Percentiles rank a stretch among this genome's conserved stretches.
Conservation (phyloP, 92 coral and sea anemone genomes). For the Paragorgia papillata region DNA sequence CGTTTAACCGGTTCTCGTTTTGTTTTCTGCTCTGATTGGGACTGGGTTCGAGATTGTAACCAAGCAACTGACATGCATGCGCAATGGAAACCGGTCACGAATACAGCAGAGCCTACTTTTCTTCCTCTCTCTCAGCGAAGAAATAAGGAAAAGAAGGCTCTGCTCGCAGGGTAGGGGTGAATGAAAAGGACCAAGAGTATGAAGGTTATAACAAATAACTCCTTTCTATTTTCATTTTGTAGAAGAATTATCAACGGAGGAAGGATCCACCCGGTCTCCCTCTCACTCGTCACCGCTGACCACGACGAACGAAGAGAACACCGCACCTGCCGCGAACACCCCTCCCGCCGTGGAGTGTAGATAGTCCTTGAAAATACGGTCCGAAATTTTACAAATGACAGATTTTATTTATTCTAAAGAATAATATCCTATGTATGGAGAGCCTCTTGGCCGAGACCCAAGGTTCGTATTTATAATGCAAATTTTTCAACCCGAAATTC, state of each 20-base stretch:
- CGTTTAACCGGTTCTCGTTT: no score
- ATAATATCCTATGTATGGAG: constrained; percentile 19
- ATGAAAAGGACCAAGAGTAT: no score
- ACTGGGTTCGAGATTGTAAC: no score
- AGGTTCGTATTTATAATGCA: constrained; percentile 45
- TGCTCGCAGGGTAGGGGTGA: no score
- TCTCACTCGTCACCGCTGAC: constrained; percentile 60
- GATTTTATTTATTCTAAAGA: constrained; percentile 43
- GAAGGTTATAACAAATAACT: no score
- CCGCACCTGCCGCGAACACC: constrained; percentile 57
- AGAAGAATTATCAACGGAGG: constrained; percentile 49
- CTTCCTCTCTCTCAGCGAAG: no score
- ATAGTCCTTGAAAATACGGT: constrained; percentile 43
- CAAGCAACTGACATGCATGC: no score
- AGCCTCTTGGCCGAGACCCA: neutral
- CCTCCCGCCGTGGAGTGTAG: constrained; percentile 84
- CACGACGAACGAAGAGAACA: constrained; percentile 17
- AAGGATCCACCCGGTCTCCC: constrained; percentile 47
- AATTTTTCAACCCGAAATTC: constrained; percentile 8
- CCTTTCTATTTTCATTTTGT: neutral
- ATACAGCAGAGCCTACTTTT: no score
- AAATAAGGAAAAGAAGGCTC: no score
- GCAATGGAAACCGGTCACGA: no score
- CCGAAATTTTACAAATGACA: constrained; percentile 24
- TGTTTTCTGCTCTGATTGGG: no score